phyloP scores from a whole-genome alignment of 2,888 invertebrate genomes.

The Drosophila fulvimacula region DNA sequence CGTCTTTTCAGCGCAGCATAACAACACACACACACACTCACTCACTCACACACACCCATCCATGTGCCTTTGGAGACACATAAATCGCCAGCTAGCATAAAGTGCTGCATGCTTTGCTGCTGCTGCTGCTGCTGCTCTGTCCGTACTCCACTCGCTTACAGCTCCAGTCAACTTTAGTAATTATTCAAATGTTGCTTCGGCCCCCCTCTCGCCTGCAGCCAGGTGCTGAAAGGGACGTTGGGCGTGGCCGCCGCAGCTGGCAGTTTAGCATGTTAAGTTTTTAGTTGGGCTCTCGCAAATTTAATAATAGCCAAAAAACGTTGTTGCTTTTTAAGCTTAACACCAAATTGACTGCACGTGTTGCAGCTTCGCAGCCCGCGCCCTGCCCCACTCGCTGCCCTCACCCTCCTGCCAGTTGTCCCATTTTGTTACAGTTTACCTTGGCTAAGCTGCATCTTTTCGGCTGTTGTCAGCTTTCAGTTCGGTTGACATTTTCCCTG shows the following conservation, averaged over 20 bases:
- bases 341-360: conserved; percentile 58
- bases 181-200: conserved; percentile 67
- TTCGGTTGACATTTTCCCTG: conserved; percentile 63
- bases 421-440: background rate
- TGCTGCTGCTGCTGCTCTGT: background rate
- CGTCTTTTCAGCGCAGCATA: conserved; percentile 30
- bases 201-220: background rate
- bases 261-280: conserved; percentile 42
- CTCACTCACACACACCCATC: background rate
- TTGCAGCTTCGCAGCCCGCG: background rate
- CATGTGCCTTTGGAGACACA: conserved; percentile 51
- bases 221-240: conserved; percentile 58
- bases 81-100: conserved; percentile 58
- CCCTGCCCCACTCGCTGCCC: background rate
- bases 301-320: conserved; percentile 67
- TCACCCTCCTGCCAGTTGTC: background rate
- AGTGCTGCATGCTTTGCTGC: conserved; percentile 9
- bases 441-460: conserved; percentile 20
- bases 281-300: conserved; percentile 49
- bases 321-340: conserved; percentile 38
- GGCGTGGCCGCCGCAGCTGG: conserved; percentile 55
- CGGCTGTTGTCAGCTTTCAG: conserved; percentile 36
- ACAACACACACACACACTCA: conserved; percentile 3
- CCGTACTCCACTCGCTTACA: conserved; percentile 9
- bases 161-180: conserved; percentile 65